A percentile compares a stretch with the other conserved stretches of the same genome.
phyloP scores from a whole-genome alignment of 2,113 vertebrate species.

The Gambusia affinis region DNA sequence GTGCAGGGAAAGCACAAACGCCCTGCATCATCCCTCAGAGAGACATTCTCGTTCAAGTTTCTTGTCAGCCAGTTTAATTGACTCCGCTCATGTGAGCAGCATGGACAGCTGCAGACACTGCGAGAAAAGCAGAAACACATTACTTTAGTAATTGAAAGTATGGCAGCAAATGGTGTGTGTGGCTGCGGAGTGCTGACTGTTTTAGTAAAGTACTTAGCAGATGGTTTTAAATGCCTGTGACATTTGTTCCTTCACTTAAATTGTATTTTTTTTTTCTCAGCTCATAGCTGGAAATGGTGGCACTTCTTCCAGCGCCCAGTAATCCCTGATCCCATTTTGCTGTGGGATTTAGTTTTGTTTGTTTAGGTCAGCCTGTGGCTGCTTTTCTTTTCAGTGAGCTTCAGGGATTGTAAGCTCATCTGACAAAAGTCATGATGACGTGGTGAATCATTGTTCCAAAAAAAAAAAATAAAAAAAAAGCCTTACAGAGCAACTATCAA shows the following conservation, averaged over 20 bases:
- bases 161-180: constrained; percentile 71
- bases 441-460: constrained; percentile 30
- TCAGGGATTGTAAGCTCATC: constrained; percentile 20
- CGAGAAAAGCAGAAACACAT: constrained; percentile 66
- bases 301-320: constrained; percentile 12
- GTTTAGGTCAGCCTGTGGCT: constrained; percentile 48
- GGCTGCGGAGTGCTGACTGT: constrained; percentile 60
- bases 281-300: constrained; percentile 22
- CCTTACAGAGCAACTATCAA: constrained; percentile 25
- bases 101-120: constrained; percentile 63
- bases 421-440: constrained; percentile 23
- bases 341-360: constrained; percentile 32
- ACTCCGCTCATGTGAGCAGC: constrained; percentile 64
- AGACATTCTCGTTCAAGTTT: constrained; percentile 26
- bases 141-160: constrained; percentile 63
- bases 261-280: constrained; percentile 37
- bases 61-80: constrained; percentile 65
- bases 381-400: constrained; percentile 46
- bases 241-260: constrained; percentile 66
- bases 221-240: constrained; percentile 74
- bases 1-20: constrained; percentile 19
- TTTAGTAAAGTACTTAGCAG: constrained; percentile 76
- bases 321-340: constrained; percentile 29
- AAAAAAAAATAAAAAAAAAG: constrained; percentile 49
- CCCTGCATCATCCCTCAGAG: constrained; percentile 34